Evolutionary conservation across 64 coral and sea anemone genomes (phyloP), one percentile per base, ranked within the genome.

Genomic region (Catalaphyllia jardinei): DNA sequence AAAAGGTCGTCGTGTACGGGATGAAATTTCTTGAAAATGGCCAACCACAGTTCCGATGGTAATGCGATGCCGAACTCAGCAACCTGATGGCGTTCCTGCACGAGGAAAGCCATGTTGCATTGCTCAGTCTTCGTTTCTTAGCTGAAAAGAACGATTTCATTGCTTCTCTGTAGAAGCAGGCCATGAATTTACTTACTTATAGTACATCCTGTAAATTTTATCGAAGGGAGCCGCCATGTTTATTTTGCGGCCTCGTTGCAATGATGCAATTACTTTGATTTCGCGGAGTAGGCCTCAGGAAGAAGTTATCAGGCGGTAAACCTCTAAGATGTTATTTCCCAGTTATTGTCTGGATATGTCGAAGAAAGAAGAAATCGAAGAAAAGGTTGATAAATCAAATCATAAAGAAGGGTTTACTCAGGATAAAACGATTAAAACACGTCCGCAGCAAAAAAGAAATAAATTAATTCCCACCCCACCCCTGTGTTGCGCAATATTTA

Each of bases 11-110:
- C 88, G 80, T 91, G 93, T 30, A 93, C 75, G 25, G 95, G 95
- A 46, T 97, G 82, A 57, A 93, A 90, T 18, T 78, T 55, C 73
- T 87, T 82, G 57, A 96, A 91, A 82, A 96, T 96, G 4, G 80
- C 87, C 76, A 96, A 39, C 95, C 95, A 96, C 22, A 96, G 67
- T 51, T 96, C 95, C 22, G 93, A 92, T 55, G 95, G 95, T 19
- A 96, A 61, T 29, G 62, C 24, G 10, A 60, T 3, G 49, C 13
- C 20, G 61, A 91, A 86, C 52, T 14, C 67, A 64, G 31, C 42
- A 79, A 29, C 35, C 71, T 27, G 35, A 71, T 51, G 16, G 62
- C 59, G 25, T 85, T 89, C 20, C 62, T 51, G 54, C 46, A 85
- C 51, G 22, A 33, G 8, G 4, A 0, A 52, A 30, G 67, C 13